Evolutionary conservation across 2,797 vertebrate genomes (phyloP).

Genomic region (Delichon dasypus): DNA sequence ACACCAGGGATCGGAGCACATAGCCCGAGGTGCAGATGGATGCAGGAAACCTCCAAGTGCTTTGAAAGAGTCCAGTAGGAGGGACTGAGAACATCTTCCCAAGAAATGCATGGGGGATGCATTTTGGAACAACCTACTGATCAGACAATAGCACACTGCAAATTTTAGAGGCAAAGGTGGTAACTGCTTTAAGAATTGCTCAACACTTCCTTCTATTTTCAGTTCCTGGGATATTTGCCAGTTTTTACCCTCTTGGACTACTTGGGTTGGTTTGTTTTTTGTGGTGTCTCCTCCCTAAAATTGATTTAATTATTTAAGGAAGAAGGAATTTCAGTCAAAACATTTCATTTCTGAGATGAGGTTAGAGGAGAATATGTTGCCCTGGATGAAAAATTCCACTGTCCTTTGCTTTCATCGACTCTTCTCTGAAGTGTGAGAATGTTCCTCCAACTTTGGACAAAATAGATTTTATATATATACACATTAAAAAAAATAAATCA

Average conservation of each 20-base stretch:
- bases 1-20: accelerated
- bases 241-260: neutral
- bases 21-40: accelerated
- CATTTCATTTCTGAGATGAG: neutral
- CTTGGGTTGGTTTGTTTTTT: neutral
- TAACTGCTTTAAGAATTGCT: neutral
- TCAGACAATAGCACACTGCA: neutral
- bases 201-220: neutral
- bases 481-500: neutral
- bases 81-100: neutral
- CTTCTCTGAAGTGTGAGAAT: neutral
- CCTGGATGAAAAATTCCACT: neutral
- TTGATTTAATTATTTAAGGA: neutral
- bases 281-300: neutral
- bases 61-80: neutral
- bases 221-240: neutral
- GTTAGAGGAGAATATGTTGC: neutral
- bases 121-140: neutral
- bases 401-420: neutral
- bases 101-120: neutral
- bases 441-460: neutral
- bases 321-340: conserved; percentile 33
- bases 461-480: neutral
- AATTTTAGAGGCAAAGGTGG: neutral
- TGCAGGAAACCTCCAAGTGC: neutral